Conservation (phyloP, 1,140 invertebrate genomes). For the Drosophila navojoa region DNA sequence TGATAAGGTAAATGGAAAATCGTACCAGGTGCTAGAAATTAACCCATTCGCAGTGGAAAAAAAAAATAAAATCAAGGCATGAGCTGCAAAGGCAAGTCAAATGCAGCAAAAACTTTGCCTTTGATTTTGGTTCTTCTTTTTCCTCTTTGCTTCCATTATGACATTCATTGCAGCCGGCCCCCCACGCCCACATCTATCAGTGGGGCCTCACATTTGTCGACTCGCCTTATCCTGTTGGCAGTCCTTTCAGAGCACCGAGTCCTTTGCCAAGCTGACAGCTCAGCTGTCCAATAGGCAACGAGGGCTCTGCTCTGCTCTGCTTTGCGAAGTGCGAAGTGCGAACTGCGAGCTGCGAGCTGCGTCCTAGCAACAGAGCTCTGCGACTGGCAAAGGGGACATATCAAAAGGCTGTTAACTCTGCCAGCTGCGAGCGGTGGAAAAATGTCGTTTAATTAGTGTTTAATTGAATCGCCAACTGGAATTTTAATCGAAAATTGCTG, state of each 20-base stretch:
- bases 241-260: conserved; percentile 24
- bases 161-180: conserved; percentile 50
- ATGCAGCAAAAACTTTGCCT: conserved; percentile 51
- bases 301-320: conserved; percentile 11
- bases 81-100: conserved; percentile 5
- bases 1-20: conserved; percentile 2
- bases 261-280: conserved; percentile 36
- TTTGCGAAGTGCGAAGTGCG: conserved; percentile 15
- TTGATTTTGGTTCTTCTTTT: conserved; percentile 43
- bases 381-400: conserved; percentile 35
- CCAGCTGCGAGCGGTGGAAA: conserved; percentile 50
- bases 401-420: conserved; percentile 47
- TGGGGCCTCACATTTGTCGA: conserved; percentile 66
- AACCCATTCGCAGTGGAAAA: conserved; percentile 5
- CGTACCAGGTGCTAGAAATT: conserved; percentile 11
- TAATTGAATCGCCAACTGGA: conserved; percentile 80
- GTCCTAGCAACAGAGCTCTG: conserved; percentile 5
- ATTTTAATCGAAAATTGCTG: conserved; percentile 80
- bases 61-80: neutral
- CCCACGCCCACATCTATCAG: conserved; percentile 62
- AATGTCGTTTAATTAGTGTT: conserved; percentile 80
- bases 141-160: conserved; percentile 43
- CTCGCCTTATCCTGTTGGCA: conserved; percentile 63
- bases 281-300: conserved; percentile 24
- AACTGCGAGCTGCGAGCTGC: conserved; percentile 6